Conservation (phyloP, 37 sponge, comb jelly and placozoan genomes). For the Diacarnus erythraeanus region DNA sequence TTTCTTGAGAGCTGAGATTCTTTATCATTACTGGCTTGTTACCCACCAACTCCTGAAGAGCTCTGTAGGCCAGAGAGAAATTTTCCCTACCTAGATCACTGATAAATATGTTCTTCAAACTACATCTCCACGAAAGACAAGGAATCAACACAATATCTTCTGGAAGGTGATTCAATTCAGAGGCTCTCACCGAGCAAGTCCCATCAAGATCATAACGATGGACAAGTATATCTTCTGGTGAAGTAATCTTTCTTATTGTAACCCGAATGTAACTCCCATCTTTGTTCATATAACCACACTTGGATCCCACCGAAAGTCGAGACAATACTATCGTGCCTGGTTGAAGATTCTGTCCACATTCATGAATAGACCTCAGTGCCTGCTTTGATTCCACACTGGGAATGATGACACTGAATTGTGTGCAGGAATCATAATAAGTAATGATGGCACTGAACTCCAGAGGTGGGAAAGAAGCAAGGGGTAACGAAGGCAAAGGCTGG, state of each 20-base stretch:
- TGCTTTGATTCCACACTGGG: slow-evolving; percentile 33
- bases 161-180: slow-evolving; percentile 13
- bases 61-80: background rate
- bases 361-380: slow-evolving; percentile 3
- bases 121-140: background rate
- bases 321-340: background rate
- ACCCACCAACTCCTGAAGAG: background rate
- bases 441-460: slow-evolving; percentile 21
- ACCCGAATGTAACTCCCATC: slow-evolving; percentile 8
- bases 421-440: background rate
- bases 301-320: slow-evolving; percentile 15
- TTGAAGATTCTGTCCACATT: background rate
- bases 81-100: background rate
- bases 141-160: slow-evolving; percentile 30
- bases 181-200: background rate
- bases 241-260: background rate
- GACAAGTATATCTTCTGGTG: background rate
- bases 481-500: slow-evolving; percentile 6
- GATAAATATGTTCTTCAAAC: background rate
- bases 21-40: background rate
- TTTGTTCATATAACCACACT: slow-evolving; percentile 22
- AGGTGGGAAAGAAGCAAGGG: slow-evolving; percentile 12
- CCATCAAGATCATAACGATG: slow-evolving; percentile 20
- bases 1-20: background rate
- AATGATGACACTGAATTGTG: slow-evolving; percentile 16